Conservation (phyloP, 1,140 invertebrate species). For the Cydia fagiglandana region DNA sequence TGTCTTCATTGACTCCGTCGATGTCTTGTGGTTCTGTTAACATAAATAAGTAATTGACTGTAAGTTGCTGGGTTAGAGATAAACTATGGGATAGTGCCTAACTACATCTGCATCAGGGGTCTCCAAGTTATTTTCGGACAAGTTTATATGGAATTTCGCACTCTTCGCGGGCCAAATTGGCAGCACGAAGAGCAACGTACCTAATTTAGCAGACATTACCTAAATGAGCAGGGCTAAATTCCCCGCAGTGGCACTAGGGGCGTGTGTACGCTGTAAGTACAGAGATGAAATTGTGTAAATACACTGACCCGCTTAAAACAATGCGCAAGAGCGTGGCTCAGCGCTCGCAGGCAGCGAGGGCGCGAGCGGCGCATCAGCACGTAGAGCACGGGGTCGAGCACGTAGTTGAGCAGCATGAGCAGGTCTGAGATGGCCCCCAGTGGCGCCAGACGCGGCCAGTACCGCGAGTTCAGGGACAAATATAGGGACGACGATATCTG, state of each 20-base stretch:
- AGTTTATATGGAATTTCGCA: too few species aligned
- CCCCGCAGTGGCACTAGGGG: too few species aligned
- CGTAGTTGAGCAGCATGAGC: conserved; percentile 89
- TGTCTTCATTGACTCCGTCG: conserved; percentile 70
- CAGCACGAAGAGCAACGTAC: background rate
- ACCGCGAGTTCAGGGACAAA: conserved; percentile 45
- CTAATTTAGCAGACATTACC: background rate
- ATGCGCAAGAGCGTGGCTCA: conserved; percentile 56
- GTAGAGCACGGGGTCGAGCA: conserved; percentile 90
- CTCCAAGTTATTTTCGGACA: too few species aligned
- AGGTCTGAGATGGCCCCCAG: conserved; percentile 85
- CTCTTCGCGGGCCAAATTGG: too few species aligned
- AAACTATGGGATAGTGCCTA: too few species aligned
- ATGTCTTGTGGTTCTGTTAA: conserved; percentile 65
- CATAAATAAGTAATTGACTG: background rate
- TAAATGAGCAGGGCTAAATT: background rate
- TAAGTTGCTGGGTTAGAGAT: too few species aligned
- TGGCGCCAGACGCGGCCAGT: conserved; percentile 49
- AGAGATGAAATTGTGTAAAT: conserved; percentile 4
- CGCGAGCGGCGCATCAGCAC: conserved; percentile 83
- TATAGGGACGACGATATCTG: conserved; percentile 65
- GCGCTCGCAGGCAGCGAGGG: conserved; percentile 42
- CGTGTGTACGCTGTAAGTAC: too few species aligned
- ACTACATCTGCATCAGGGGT: too few species aligned
- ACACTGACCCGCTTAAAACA: conserved; percentile 62